Percentiles rank a stretch among this genome's conserved stretches.
Conservation (phyloP, 92 coral and sea anemone genomes). For the Siderastrea radians region DNA sequence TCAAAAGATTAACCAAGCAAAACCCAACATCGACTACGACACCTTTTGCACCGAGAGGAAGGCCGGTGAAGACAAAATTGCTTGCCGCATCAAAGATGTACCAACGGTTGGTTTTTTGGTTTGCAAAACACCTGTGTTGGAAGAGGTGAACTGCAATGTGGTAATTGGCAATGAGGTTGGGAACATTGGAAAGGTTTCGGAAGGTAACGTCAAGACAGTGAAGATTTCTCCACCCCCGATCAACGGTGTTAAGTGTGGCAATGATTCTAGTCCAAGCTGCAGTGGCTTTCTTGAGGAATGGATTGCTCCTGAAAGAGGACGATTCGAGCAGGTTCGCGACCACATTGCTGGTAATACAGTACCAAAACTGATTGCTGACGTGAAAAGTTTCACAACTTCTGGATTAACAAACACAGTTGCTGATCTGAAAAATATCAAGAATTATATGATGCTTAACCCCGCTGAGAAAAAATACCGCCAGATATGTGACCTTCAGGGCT, state of each 20-base stretch:
- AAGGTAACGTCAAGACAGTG: conserved; percentile 45
- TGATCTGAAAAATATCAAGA: conserved; percentile 36
- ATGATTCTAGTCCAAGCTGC: conserved; percentile 10
- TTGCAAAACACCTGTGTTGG: conserved; percentile 43
- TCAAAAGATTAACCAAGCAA: conserved; percentile 30
- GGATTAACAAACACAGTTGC: conserved; percentile 42
- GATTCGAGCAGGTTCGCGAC: conserved; percentile 59
- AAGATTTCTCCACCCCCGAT: conserved; percentile 40
- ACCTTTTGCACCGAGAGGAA: conserved; percentile 37
- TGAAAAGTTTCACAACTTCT: conserved; percentile 25
- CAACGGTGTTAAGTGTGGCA: conserved; percentile 51
- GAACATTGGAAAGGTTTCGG: conserved; percentile 28
- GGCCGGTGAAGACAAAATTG: conserved; percentile 61
- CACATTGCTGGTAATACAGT: conserved; percentile 11
- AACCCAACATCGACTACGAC: conserved; percentile 56
- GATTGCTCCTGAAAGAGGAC: conserved; percentile 25
- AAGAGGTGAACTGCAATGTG: conserved; percentile 4
- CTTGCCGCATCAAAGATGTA: conserved; percentile 59
- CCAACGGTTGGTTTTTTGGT: conserved; percentile 66
- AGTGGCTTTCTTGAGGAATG: conserved; percentile 66
- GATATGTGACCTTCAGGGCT: conserved; percentile 67
- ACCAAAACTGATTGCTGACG: conserved; percentile 15
- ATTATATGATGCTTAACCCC: conserved; percentile 29
- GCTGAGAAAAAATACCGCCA: conserved; percentile 42
- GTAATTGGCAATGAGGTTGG: conserved; percentile 34